Conservation (phyloP, 2,113 vertebrate genomes). For the Spermophilus dauricus region DNA sequence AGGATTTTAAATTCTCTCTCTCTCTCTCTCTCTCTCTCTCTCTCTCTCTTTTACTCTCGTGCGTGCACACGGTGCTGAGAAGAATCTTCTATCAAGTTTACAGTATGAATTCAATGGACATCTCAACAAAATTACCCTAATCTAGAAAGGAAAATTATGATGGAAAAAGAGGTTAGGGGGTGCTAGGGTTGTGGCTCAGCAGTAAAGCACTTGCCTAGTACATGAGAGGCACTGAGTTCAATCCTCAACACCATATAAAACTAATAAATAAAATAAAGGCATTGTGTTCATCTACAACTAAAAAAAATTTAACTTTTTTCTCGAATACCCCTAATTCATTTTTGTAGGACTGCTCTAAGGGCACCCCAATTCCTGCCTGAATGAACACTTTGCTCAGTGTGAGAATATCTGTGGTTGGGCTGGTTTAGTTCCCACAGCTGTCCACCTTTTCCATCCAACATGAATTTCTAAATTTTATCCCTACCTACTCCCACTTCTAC, state of each 20-base stretch:
- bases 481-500: not conserved
- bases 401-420: not conserved
- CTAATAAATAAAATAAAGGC: no score
- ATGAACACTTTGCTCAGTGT: not conserved
- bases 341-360: not conserved
- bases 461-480: constrained; percentile 43
- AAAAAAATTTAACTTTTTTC: not conserved
- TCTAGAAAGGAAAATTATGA: not conserved
- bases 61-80: not conserved
- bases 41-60: not conserved
- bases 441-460: not conserved
- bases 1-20: not conserved
- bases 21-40: not conserved
- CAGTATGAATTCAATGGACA: not conserved
- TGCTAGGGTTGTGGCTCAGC: no score
- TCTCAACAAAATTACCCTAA: constrained; percentile 14
- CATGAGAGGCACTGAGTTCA: no score
- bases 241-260: no score
- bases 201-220: no score
- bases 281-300: no score
- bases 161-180: not conserved
- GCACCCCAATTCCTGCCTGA: not conserved
- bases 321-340: not conserved
- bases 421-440: not conserved
- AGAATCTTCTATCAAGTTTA: constrained; percentile 39